Evolutionary conservation across 2,797 vertebrate species (phyloP), one percentile per base, ranked within the genome.

Genomic region (Oophaga sylvatica): DNA sequence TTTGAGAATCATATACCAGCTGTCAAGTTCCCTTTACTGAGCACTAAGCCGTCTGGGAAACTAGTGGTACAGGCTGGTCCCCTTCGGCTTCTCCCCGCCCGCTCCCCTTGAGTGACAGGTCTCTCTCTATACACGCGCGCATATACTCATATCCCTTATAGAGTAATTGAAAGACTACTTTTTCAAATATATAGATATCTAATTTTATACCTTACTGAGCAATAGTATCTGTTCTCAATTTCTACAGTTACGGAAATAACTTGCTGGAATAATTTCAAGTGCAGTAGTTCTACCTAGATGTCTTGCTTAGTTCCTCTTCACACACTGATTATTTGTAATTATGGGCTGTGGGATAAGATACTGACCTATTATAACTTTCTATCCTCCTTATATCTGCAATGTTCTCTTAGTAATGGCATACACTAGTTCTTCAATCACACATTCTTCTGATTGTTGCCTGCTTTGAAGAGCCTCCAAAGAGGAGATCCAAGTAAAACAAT

Each of bases 271-370:
- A 20, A 73, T 73, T 73, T 73, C 10, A 45, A 45, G 70, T 53
- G 1, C 10, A 17, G 48, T 53, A 53, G 45, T 13, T 48, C 11
- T 75, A 13, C 45, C 19, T 26, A 12, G 73, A 48, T 53, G 4
- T 76, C 73, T 75, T 48, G 19, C 45, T 76, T 35, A 15, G 20
- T 76, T 48, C 73, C 20, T 76, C 41, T 76, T 76, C 73, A 76
- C 41, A 48, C 12, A 12, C 73, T 76, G 73, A 76, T 76, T 76
- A 53, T 76, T 53, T 45, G 15, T 73, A 73, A 76, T 76, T 53
- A 53, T 19, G 45, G 73, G 45, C 73, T 76, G 41, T 12, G 70
- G 73, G 73, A n/a, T 76, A 76, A 76, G 73, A 76, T 53, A 11
- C 41, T 76, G 73, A 76, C 73, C 73, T 76, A 48, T 76, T 53